Evolutionary conservation across 2,113 vertebrate genomes (phyloP).

Genomic region (Anhinga anhinga): DNA sequence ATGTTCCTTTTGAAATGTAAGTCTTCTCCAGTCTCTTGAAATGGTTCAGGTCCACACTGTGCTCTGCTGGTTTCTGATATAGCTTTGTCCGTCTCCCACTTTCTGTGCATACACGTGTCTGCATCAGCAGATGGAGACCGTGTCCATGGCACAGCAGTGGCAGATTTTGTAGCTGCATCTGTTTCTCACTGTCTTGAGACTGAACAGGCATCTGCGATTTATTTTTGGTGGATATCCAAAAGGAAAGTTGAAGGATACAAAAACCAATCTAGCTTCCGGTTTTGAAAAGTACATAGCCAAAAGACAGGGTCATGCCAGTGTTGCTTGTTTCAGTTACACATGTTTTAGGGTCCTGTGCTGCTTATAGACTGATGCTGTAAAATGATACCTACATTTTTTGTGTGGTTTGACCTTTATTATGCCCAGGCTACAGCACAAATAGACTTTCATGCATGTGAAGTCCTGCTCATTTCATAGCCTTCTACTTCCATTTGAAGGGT

Average conservation of each 20-base stretch:
- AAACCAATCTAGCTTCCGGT: background rate
- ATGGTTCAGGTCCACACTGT: background rate
- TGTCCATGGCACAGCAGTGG: background rate
- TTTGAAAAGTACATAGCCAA: background rate
- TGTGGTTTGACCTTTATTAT: background rate
- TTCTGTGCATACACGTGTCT: background rate
- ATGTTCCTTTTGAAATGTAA: background rate
- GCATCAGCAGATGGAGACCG: background rate
- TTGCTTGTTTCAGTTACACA: background rate
- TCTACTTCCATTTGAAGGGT: background rate
- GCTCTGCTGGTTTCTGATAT: background rate
- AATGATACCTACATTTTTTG: background rate
- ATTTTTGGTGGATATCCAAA: background rate
- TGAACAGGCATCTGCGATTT: background rate
- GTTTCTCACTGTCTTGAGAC: background rate
- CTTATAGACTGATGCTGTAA: background rate
- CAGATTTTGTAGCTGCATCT: background rate
- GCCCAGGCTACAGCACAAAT: background rate
- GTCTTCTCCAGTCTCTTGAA: background rate
- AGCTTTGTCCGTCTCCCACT: background rate
- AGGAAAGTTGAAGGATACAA: background rate
- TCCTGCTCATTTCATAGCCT: background rate
- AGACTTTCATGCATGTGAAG: background rate
- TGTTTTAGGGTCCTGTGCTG: background rate
- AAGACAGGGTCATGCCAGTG: background rate